Evolutionary conservation across 2,797 vertebrate species (phyloP).

Genomic region (Meriones psammophilus): DNA sequence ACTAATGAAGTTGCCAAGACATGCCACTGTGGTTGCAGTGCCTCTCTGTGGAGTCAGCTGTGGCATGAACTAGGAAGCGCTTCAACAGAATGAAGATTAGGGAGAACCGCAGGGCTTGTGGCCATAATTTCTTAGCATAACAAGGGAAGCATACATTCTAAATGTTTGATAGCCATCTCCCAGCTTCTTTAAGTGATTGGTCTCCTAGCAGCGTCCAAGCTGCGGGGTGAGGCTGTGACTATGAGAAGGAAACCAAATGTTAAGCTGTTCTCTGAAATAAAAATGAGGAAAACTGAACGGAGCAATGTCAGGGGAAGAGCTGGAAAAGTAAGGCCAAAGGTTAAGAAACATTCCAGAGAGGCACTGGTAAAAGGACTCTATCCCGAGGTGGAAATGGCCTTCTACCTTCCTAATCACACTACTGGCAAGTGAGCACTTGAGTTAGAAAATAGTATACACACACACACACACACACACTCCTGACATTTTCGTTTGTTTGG

Average conservation of each 20-base stretch:
- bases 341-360: background rate
- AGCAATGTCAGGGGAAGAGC: background rate
- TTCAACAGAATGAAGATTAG: constrained; percentile 33
- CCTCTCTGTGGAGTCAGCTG: background rate
- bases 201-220: background rate
- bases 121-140: background rate
- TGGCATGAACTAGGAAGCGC: background rate
- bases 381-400: background rate
- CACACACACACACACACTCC: background rate
- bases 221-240: background rate
- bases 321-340: background rate
- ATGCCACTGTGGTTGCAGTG: background rate
- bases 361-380: background rate
- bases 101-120: background rate
- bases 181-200: background rate
- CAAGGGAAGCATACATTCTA: background rate
- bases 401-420: background rate
- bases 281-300: background rate
- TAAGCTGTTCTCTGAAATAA: constrained; percentile 10
- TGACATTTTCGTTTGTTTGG: background rate
- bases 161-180: background rate
- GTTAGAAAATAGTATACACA: background rate
- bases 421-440: background rate
- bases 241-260: background rate
- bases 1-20: background rate